Conservation (phyloP, 2,113 vertebrate genomes). For the Vicugna pacos region DNA sequence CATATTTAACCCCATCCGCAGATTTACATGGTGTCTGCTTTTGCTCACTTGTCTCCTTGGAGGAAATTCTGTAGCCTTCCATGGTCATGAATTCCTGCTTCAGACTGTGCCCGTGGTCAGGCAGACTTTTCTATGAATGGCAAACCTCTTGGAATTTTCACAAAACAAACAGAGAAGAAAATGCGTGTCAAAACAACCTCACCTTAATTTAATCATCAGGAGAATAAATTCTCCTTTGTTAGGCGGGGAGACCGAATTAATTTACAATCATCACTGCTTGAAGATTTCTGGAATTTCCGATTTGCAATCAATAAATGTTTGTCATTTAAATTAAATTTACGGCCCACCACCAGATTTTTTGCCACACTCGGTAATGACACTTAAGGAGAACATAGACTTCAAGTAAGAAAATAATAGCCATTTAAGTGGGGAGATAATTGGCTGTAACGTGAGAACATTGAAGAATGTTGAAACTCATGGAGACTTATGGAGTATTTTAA, state of each 20-base stretch:
- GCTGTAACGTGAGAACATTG: conserved; percentile 78
- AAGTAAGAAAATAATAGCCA: conserved; percentile 81
- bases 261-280: conserved; percentile 70
- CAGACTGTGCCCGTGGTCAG: conserved; percentile 33
- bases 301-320: conserved; percentile 81
- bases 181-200: background rate
- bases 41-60: conserved; percentile 70
- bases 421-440: conserved; percentile 82
- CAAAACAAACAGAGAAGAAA: conserved; percentile 62
- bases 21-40: conserved; percentile 61
- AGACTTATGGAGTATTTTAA: conserved; percentile 83
- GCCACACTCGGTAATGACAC: conserved; percentile 75
- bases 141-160: conserved; percentile 69
- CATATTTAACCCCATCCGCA: conserved; percentile 66
- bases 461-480: conserved; percentile 78
- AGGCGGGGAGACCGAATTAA: conserved; percentile 42
- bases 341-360: conserved; percentile 78
- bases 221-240: conserved; percentile 73
- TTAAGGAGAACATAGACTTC: conserved; percentile 77
- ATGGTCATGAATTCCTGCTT: conserved; percentile 71
- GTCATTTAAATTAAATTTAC: conserved; percentile 81
- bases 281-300: conserved; percentile 74
- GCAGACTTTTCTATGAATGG: conserved; percentile 76
- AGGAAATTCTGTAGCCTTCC: conserved; percentile 74
- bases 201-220: conserved; percentile 52